A percentile compares a stretch with the other conserved stretches of the same genome.
These are phyloP conservation scores for Phalacrocorax pelagicus DNA, from an alignment of 2,113 vertebrate genomes.

Conservation along the genomic window DNA sequence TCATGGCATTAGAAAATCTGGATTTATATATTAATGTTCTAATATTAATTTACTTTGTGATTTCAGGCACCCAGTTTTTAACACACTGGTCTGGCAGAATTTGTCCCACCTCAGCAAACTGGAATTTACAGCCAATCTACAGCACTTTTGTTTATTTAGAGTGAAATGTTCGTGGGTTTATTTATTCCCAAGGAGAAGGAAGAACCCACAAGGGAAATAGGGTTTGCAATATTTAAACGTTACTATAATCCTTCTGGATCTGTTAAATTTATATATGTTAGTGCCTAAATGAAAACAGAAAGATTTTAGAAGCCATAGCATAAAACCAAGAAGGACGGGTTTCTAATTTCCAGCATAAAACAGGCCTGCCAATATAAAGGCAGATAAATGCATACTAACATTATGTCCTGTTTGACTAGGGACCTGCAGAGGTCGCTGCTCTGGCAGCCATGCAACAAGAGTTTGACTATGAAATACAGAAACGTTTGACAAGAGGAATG, in stretches of 20 bases:
- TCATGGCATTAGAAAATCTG: neutral
- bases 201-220: neutral
- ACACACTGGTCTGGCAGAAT: neutral
- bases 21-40: neutral
- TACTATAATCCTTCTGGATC: neutral
- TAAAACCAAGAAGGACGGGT: neutral
- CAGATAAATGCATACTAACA: neutral
- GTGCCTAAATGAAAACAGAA: neutral
- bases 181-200: neutral
- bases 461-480: neutral
- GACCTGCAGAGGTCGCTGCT: neutral
- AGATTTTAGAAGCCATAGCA: neutral
- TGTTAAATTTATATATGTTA: neutral
- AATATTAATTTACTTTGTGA: neutral
- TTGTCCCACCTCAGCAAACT: neutral
- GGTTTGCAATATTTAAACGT: neutral
- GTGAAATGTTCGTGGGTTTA: neutral
- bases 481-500: neutral
- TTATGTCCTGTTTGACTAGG: neutral
- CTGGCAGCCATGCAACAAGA: neutral
- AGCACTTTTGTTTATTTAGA: neutral
- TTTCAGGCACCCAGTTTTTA: neutral
- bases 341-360: neutral
- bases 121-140: neutral
- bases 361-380: neutral